Evolutionary conservation across 2,888 invertebrate genomes (phyloP).

Genomic region (Andrena dorsata): DNA sequence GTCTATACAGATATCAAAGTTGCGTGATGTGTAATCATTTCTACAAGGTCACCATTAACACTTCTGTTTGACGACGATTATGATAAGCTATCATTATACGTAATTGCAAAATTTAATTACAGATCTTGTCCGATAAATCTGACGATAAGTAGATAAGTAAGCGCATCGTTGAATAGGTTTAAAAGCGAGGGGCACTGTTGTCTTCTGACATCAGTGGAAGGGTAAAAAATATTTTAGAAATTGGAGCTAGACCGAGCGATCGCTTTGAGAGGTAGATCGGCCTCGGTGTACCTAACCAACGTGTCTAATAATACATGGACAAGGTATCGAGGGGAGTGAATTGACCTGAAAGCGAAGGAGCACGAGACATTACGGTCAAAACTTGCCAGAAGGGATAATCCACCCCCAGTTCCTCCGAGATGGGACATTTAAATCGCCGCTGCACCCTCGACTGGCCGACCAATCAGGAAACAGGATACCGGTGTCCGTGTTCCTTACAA

Average conservation of each 20-base stretch:
- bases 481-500: neutral
- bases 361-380: neutral
- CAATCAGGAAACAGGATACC: constrained; percentile 24
- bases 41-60: neutral
- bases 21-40: too few relatives aligned
- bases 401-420: neutral
- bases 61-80: neutral
- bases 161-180: neutral
- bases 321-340: constrained; percentile 24
- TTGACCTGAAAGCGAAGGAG: constrained; percentile 35
- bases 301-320: constrained; percentile 32
- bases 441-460: neutral
- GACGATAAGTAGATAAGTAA: neutral
- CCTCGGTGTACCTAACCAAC: neutral
- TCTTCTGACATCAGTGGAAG: too few relatives aligned
- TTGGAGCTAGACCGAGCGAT: neutral
- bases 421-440: neutral
- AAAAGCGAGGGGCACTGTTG: neutral
- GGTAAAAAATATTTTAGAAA: neutral
- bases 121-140: neutral
- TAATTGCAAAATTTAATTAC: neutral
- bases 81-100: neutral
- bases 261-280: neutral
- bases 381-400: constrained; percentile 20
- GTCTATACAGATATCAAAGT: too few relatives aligned